Evolutionary conservation across 1,140 invertebrate genomes (phyloP), one percentile per base, ranked within the genome.

Genomic region (Zaprionus africanus): DNA sequence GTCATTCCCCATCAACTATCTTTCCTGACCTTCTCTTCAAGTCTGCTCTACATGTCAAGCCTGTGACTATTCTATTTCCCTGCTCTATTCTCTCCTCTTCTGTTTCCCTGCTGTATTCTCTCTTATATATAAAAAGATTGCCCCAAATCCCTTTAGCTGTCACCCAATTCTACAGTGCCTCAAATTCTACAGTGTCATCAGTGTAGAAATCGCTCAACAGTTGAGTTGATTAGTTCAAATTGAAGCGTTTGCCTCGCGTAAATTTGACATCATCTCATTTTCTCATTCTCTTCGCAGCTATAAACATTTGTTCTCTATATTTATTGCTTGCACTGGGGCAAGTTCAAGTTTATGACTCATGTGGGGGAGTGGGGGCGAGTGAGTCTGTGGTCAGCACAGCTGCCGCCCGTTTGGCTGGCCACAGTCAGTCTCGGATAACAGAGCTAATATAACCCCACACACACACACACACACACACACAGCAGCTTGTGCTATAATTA

Each of bases 281-380:
- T 4, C 19, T 22, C 22, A 22, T 22, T 22, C 22, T 22, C 22
- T 22, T 22, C 46, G 19, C 5, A 9, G n/a, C 7, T 5, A 49
- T 49, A 22, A 12, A 49, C 19, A 49, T 49, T 61, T 46, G 53
- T 56, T 64, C 19, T 68, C 49, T 12, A 43, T 46, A 72, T 73
- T 46, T 65, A 77, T 77, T 73, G 38, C 38, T 22, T 36, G 22
- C 26, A 15, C 38, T 46, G 24, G 24, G 22, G 62, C 83, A 87
- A 87, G 83, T 88, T 87, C 83, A 87, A 87, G 83, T 87, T 84
- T 87, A 76, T 86, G 87, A 88, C 69, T 84, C 84, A 88, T 67
- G 56, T 67, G 56, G 69, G 34, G 68, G 63, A 64, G 79, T 58
- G 67, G 81, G 12, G 17, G 36, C 64, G 60, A 59, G 68, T n/a